Evolutionary conservation across 1,140 invertebrate genomes (phyloP), one percentile per base, ranked within the genome.

Genomic region (Drosophila asahinai): DNA sequence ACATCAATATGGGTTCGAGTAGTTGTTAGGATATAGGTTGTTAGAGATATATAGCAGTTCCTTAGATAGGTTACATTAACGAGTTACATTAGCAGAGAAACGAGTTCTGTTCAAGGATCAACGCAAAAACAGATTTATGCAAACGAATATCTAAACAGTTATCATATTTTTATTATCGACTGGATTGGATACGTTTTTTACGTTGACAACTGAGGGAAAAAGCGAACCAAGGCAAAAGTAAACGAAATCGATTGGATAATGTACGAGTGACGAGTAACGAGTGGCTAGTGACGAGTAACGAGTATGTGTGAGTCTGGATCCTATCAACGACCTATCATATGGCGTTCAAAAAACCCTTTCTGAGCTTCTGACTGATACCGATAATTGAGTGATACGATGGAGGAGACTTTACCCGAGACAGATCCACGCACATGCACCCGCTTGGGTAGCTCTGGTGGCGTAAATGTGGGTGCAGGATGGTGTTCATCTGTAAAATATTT

Each of bases 391-490:
- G 17, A 40, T 64, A 63, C 33, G 40, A 65, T 78, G 57, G 66
- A 58, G 67, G 77, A 80, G 68, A 89, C 75, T 86, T 93, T 93
- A 93, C 92, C 92, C 89, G 91, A 90, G 91, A 93, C 93, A 94
- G 94, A 97, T 98, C 97, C 97, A 97, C 97, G 96, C 94, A 97
- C 95, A 96, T 98, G 97, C 95, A 97, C 97, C 96, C 97, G 97
- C 96, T 98, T 98, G 95, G 97, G 97, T 95, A 98, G 96, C 96
- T 98, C 97, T 96, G 97, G 97, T 95, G 97, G 97, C 95, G 97
- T 98, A 95, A 97, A 98, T 95, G 97, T 97, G 94, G 97, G 97
- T 94, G 97, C 96, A 96, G 96, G 96, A 95, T 97, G 97, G 95
- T 97, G 96, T 95, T 97, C 97, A 97, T 97, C 97, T 97, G 96